Evolutionary conservation across 2,888 invertebrate genomes (phyloP).

Genomic region (Bombylius major): DNA sequence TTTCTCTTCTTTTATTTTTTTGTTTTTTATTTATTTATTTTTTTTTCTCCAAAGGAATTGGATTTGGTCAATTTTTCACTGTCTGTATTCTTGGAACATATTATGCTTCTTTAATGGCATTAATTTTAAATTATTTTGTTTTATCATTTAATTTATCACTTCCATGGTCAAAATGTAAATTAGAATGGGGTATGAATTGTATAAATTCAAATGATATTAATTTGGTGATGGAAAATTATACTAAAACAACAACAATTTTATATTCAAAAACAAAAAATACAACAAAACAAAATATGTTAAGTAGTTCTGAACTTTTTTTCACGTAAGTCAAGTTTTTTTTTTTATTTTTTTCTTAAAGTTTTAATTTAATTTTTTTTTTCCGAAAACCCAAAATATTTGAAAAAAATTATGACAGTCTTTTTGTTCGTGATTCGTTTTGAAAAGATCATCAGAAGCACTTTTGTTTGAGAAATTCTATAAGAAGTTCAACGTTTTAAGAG

Average conservation of each 20-base stretch:
- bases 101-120: constrained; percentile 49
- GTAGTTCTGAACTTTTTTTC: constrained; percentile 41
- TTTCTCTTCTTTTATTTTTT: neutral
- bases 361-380: too few species aligned
- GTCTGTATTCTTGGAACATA: constrained; percentile 46
- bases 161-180: constrained; percentile 49
- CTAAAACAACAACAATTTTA: neutral
- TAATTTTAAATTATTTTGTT: constrained; percentile 48
- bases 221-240: constrained; percentile 5
- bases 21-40: neutral
- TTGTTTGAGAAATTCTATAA: too few species aligned
- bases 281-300: constrained; percentile 25
- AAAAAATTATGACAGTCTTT: too few species aligned
- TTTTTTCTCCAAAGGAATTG: constrained; percentile 38
- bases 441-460: too few species aligned
- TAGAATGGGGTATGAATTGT: constrained; percentile 40
- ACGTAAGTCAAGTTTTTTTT: constrained; percentile 42
- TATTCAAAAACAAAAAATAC: neutral
- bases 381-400: too few species aligned
- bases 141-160: constrained; percentile 47
- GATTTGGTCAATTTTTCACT: constrained; percentile 42
- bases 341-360: too few species aligned
- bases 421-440: too few species aligned
- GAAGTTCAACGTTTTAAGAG: too few species aligned
- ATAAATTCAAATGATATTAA: constrained; percentile 22